Conservation (phyloP, 2,113 vertebrate species). For the Phylloscopus trochilus region DNA sequence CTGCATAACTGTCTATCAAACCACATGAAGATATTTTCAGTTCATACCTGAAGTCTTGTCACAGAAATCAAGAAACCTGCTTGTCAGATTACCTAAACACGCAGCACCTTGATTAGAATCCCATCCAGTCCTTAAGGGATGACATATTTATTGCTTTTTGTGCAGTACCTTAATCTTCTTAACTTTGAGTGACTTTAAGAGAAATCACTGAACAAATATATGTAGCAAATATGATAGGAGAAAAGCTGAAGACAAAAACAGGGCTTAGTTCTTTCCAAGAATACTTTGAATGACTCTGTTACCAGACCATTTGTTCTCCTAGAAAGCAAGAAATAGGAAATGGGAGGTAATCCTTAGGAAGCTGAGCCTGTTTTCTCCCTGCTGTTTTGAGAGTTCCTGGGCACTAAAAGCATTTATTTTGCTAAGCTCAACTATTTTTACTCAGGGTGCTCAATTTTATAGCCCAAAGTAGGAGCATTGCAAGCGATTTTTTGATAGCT, state of each 20-base stretch:
- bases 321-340: background rate
- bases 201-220: background rate
- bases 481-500: background rate
- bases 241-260: background rate
- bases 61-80: background rate
- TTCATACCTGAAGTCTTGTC: background rate
- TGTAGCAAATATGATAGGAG: background rate
- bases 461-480: background rate
- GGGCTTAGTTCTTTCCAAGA: background rate
- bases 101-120: background rate
- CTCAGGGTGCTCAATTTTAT: background rate
- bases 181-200: fast-evolving
- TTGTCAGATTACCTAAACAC: background rate
- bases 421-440: background rate
- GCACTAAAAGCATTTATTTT: background rate
- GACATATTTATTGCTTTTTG: background rate
- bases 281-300: background rate
- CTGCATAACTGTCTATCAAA: background rate
- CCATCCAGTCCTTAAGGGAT: background rate
- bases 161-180: background rate
- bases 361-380: background rate
- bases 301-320: background rate
- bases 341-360: background rate
- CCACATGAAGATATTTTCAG: background rate
- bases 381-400: background rate